Base-by-base conservation (phyloP, 2,797 vertebrate species). In the Crax fasciolata region DNA sequence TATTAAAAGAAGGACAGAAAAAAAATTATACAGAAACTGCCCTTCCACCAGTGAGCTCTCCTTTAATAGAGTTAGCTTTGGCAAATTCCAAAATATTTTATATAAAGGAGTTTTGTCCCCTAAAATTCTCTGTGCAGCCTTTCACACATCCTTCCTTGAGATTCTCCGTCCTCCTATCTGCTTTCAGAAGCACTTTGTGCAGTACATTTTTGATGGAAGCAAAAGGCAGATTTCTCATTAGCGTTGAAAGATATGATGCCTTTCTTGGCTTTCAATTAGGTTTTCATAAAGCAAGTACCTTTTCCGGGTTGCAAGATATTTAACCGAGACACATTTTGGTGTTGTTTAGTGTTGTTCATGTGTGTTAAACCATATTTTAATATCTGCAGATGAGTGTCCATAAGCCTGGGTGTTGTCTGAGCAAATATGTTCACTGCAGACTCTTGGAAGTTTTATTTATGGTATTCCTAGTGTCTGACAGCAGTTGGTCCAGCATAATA, bases 181-280 rank as follows among this genome's bases (percentile, higher is more conserved):
- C 67, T 89, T 84, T 67, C 76, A 75, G 38, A 5, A 3, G 8
- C 44, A 17, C 21, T 65, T 90, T 49, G 35, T 14, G 12, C 30
- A 32, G 39, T 23, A 9, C 10, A 6, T 80, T 87, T 80, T 62
- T 66, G 5, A 10, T 43, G 51, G 46, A 75, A 90, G n/a, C 46
- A 88, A 32, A 58, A 16, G 16, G 44, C 58, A 87, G 27, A 38
- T 68, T 93, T 92, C 90, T 93, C 39, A 39, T 66, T 85, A 87
- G 17, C 39, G 38, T 67, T 49, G 8, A 59, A 44, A 71, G 39
- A 49, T 61, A 18, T 4, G 4, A 46, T 70, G 24, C 18, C 3
- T 39, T 79, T 46, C 49, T 76, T 71, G 68, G 14, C 65, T 87
- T 92, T 84, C 87, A 80, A 65, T 87, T 92, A 68, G 32, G 1